Evolutionary conservation across 2,888 invertebrate species (phyloP), one percentile per base, ranked within the genome.

Genomic region (Nymphalis c-album): DNA sequence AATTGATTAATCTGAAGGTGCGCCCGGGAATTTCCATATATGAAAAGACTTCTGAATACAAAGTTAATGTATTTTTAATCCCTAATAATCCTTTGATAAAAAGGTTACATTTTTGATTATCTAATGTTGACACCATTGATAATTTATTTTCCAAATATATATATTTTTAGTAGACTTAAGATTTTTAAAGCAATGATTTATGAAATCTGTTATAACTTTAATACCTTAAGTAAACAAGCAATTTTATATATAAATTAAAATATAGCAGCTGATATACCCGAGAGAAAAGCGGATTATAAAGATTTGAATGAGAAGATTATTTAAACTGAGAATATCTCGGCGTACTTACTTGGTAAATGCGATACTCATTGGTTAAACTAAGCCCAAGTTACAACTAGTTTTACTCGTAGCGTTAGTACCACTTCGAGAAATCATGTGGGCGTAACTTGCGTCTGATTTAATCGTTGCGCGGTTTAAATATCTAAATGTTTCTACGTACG

Each of bases 361-460:
- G 70, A 70, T 64, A 70, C 67, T 64, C 67, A 70, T 70, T 67
- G 64, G 62, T 65, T 69, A 47, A 62, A 48, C 62, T 60, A 60
- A 65, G 60, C 65, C 53, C 46, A 26, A 60, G 45, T 65, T 65
- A 60, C 60, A 60, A 46, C 60, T 55, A 55, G n/a, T 55, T 60
- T 47, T 35, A 13, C 40, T 40, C 40, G 40, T 40, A 47, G 22
- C 46, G 35, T 53, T 60, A 60, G 60, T 55, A 31, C 53, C 53
- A 18, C 16, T 40, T 40, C 40, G 40, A 47, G 60, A 65, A 47
- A 47, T 46, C 47, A 13, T 4, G 40, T 51, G 46, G 31, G 31
- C 51, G 53, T 47, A 47, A 55, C 47, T 55, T 50, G 50, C 26
- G 17, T 50, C 47, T 60, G 17, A 20, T 22, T 18, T 47, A 60